Evolutionary conservation across 2,113 vertebrate genomes (phyloP).

Genomic region (Piaya cayana): DNA sequence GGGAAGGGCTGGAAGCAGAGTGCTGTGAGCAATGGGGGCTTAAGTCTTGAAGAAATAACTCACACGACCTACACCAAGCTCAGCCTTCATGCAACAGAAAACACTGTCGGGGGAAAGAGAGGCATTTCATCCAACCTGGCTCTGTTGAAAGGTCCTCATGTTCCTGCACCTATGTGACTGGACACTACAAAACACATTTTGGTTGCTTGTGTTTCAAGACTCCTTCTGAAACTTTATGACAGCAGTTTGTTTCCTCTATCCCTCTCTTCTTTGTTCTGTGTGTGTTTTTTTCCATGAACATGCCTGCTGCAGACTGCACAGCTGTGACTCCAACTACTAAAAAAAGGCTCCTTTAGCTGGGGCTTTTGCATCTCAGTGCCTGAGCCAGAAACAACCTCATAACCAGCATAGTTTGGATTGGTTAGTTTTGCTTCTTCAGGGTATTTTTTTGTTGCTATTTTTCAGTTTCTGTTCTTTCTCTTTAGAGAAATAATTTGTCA

Average conservation of each 20-base stretch:
- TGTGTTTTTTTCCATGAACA: fast-evolving
- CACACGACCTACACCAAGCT: not conserved
- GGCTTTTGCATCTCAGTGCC: not conserved
- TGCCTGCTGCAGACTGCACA: not conserved
- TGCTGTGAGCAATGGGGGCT: not conserved
- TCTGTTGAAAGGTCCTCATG: not conserved
- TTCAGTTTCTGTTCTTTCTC: not conserved
- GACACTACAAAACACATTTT: fast-evolving
- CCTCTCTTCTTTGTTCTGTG: not conserved
- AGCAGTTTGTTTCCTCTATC: not conserved
- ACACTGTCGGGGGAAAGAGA: fast-evolving
- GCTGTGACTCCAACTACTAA: not conserved
- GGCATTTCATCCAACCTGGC: not conserved
- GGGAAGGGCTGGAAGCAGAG: conserved; percentile 8
- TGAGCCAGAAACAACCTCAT: not conserved
- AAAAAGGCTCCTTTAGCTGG: not conserved
- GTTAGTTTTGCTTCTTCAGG: not conserved
- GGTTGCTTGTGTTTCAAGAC: not conserved
- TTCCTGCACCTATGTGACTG: not conserved
- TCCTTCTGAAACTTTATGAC: not conserved
- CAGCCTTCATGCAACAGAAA: not conserved
- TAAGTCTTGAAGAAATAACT: not conserved
- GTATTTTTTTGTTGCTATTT: fast-evolving
- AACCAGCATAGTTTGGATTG: fast-evolving
- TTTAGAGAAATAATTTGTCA: not conserved